These are phyloP conservation scores for Phanerotoma sp. DNA, from an alignment of 2,888 invertebrate species.

Conservation along the genomic window DNA sequence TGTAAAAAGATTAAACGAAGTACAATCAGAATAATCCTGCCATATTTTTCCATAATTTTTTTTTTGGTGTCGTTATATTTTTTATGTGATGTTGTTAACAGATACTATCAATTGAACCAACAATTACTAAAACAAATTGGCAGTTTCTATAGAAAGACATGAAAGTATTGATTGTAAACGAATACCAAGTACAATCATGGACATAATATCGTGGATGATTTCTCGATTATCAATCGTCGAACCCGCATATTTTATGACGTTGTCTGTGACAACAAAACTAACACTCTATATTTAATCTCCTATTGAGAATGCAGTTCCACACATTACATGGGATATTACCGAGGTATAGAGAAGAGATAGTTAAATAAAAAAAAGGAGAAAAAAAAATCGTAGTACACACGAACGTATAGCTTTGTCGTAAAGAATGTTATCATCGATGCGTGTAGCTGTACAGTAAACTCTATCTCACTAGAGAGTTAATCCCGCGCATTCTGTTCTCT, in stretches of 20 bases:
- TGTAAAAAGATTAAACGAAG: too few species aligned
- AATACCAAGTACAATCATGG: too few species aligned
- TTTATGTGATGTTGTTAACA: too few species aligned
- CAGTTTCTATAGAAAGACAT: too few species aligned
- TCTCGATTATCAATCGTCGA: not conserved
- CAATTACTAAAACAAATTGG: too few species aligned
- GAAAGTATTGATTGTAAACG: too few species aligned
- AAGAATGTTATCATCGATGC: slow-evolving; percentile 18
- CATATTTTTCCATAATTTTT: too few species aligned
- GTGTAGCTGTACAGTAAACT: slow-evolving; percentile 12
- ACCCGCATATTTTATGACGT: not conserved
- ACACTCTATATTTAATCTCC: not conserved
- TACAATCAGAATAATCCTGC: too few species aligned
- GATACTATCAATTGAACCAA: too few species aligned
- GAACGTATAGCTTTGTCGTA: not conserved
- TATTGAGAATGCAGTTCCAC: not conserved
- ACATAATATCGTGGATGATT: too few species aligned
- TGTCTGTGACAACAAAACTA: not conserved
- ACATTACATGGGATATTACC: not conserved
- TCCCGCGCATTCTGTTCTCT: slow-evolving; percentile 13
- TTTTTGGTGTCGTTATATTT: too few species aligned
- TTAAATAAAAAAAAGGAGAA: not conserved
- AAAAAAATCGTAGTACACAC: not conserved
- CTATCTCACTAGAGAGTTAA: slow-evolving; percentile 13
- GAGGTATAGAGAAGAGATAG: too few species aligned